A percentile compares a stretch with the other conserved stretches of the same genome.
Evolutionary conservation across 2,888 invertebrate genomes (phyloP).

Genomic region (Acleris emargana): DNA sequence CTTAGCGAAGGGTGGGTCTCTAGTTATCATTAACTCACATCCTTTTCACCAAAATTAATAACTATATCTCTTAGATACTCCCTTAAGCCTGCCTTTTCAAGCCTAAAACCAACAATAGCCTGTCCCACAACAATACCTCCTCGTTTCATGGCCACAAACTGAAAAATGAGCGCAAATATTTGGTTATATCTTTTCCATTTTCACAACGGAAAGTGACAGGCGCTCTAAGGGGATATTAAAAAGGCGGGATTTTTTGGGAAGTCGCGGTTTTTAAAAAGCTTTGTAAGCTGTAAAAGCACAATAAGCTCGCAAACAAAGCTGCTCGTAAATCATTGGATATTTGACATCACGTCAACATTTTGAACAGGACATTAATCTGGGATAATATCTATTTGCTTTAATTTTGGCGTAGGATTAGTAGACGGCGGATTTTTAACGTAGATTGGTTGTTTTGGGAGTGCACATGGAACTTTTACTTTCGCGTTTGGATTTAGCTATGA

Average conservation of each 20-base stretch:
- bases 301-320: conserved; percentile 33
- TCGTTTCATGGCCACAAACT: conserved; percentile 44
- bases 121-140: not conserved
- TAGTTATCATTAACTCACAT: too few relatives aligned
- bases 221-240: conserved; percentile 36
- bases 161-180: conserved; percentile 56
- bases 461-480: too few relatives aligned
- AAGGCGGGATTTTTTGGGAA: conserved; percentile 31
- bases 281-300: conserved; percentile 35
- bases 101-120: too few relatives aligned
- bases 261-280: conserved; percentile 34
- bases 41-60: too few relatives aligned
- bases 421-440: not conserved
- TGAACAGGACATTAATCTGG: conserved; percentile 33
- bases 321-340: conserved; percentile 36
- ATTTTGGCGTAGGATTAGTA: conserved; percentile 1
- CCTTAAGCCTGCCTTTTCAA: too few relatives aligned
- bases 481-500: not conserved
- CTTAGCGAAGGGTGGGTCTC: too few relatives aligned
- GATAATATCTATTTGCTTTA: conserved; percentile 25
- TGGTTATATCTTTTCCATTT: conserved; percentile 36
- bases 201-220: conserved; percentile 30
- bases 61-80: too few relatives aligned
- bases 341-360: conserved; percentile 36
- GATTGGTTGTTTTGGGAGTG: not conserved